Base-by-base conservation (phyloP, 2,797 vertebrate genomes). In the Mallotus villosus region DNA sequence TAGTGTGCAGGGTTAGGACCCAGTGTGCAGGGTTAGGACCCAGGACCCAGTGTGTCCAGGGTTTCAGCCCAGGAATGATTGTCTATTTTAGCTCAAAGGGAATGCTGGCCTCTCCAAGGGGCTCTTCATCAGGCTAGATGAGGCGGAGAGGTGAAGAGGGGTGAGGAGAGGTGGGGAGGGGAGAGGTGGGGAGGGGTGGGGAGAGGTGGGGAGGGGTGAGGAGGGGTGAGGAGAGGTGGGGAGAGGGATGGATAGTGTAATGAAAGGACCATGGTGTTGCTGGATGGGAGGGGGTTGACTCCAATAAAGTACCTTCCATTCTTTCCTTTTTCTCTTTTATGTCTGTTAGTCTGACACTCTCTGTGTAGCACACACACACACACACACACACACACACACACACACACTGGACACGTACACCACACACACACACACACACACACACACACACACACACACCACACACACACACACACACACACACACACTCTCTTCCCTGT, bases 171-270 rank as follows among this genome's bases (percentile, higher is more conserved):
- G 22, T 25, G 25, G 1, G 0, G 25, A 5, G 19, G 22, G 24
- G 24, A 61, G 27, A 17, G 27, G 24, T 32, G 32, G 1, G 32
- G 32, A 5, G 32, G 32, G 32, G 6, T 32, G 32, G 5, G 32
- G 32, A 32, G 32, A 27, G 25, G 25, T 27, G 32, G 1, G 32
- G 32, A 34, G 32, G 4, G 32, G 8, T 34, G 32, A 8, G 32
- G 32, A 34, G 32, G 32, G 32, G 32, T 8, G 32, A 34, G 7
- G 32, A 34, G 6, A 7, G 8, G 8, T 34, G 32, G 8, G 32
- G 32, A 34, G 32, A 34, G 14, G 59, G 59, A 61, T 61, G 59
- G 59, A 61, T 61, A 29, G 55, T 27, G 27, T 46, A 67, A 62
- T 29, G 24, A 32, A 62, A 17, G 1, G 53, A 62, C 60, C 60